Evolutionary conservation across 2,888 invertebrate species (phyloP), one percentile per base, ranked within the genome.

Genomic region (Diplolepis rosae): DNA sequence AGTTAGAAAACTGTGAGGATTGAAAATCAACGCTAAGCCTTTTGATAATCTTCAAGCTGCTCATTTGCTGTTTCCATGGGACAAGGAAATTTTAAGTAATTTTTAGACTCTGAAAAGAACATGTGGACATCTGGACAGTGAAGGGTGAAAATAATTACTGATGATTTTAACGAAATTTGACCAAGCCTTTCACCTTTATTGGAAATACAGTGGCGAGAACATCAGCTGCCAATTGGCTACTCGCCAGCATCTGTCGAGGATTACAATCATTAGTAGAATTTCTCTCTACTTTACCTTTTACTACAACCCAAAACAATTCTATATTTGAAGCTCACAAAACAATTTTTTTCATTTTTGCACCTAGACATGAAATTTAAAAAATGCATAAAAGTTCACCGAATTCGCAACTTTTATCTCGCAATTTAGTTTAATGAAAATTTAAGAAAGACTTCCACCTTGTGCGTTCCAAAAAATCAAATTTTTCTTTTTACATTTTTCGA

Each of bases 131-230:
- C 48, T 50, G 51, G 30, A 9, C 48, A 11, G 28, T 28, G n/a
- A 4, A 24, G 22, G 52, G 24, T 50, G 51, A 72, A 73, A 67
- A 77, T 79, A 80, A 81, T 80, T 78, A 78, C 48, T 68, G 65
- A 42, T 42, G 69, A 72, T 74, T 80, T 79, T 79, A 77, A 79
- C 74, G 65, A 78, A 71, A 56, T 35, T n/a, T 52, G 52, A n/a
- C 24, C 24, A 24, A 35, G 24, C 39, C 39, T 61, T 61, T 61
- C 11, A 11, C 28, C 54, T 15, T 35, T 56, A 32, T n/a, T 24
- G 39, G 24, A 61, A 61, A n/a, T n/a, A n/a, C n/a, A n/a, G n/a
- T n/a, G n/a, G n/a, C n/a, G n/a, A n/a, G n/a, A n/a, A 39, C 61
- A 24, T 35, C 61, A 61, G 39, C 61, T 61, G 61, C 35, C 61